Evolutionary conservation across 2,888 invertebrate species (phyloP).

Genomic region (Tetanocera ferruginea): DNA sequence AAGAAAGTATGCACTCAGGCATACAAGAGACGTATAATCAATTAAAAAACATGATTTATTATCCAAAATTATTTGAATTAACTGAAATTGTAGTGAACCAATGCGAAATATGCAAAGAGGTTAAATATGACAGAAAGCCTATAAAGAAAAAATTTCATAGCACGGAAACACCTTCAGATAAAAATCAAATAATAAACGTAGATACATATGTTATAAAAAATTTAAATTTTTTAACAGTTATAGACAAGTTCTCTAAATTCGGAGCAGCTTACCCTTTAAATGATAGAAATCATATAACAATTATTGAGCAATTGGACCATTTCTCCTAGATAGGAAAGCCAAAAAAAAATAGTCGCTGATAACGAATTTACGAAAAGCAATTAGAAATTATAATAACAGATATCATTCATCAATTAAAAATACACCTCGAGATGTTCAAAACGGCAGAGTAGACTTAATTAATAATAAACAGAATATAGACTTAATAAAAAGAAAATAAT

Average conservation of each 20-base stretch:
- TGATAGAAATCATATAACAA: neutral
- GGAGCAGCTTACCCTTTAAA: neutral
- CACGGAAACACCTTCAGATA: neutral
- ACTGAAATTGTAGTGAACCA: neutral
- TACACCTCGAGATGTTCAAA: too few species aligned
- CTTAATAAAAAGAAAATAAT: too few species aligned
- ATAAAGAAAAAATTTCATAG: too few species aligned
- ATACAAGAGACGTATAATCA: neutral
- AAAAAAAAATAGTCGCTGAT: neutral
- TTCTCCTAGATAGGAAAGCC: neutral
- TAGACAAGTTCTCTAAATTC: slow-evolving; percentile 13
- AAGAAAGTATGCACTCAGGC: neutral
- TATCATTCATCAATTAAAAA: too few species aligned
- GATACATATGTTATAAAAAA: neutral
- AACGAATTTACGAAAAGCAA: neutral
- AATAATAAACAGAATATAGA: too few species aligned
- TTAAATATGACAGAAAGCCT: too few species aligned
- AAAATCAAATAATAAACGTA: too few species aligned
- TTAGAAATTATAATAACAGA: too few species aligned
- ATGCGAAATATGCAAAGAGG: too few species aligned
- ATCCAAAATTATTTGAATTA: neutral
- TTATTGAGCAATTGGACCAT: too few species aligned
- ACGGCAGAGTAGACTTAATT: too few species aligned
- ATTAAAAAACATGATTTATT: slow-evolving; percentile 2
- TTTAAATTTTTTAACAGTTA: neutral